These are phyloP conservation scores for Sclerodermus sp. DNA, from an alignment of 2,888 invertebrate species.

Conservation along the genomic window DNA sequence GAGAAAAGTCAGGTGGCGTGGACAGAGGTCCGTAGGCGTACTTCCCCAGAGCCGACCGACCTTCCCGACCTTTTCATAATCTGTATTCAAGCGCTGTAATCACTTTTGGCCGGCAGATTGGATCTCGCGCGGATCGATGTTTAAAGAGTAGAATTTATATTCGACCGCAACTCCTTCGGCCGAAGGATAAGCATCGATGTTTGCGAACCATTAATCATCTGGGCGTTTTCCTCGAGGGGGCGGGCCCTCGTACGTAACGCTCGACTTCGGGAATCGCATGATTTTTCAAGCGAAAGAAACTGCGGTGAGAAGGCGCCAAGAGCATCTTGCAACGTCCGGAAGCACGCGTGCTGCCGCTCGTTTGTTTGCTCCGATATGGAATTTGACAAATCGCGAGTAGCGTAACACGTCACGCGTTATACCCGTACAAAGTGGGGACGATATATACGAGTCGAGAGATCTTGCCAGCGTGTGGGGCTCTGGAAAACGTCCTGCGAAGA, in stretches of 20 bases:
- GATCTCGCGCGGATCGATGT: conserved; percentile 15
- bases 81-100: conserved; percentile 21
- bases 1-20: background rate
- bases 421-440: too few species aligned
- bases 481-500: too few species aligned
- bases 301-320: conserved; percentile 6
- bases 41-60: background rate
- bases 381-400: too few species aligned
- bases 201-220: conserved; percentile 26
- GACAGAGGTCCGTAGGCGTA: background rate
- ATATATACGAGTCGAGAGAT: too few species aligned
- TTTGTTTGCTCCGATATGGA: too few species aligned
- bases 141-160: conserved; percentile 28
- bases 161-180: conserved; percentile 11
- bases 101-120: conserved; percentile 22
- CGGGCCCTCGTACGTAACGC: background rate
- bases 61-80: conserved; percentile 14
- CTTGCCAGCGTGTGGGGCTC: too few species aligned
- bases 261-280: conserved; percentile 17
- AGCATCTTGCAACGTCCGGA: too few species aligned
- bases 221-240: conserved; percentile 3
- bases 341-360: too few species aligned
- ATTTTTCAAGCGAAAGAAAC: conserved; percentile 21
- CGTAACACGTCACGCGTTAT: too few species aligned
- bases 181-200: conserved; percentile 19